A percentile compares a stretch with the other conserved stretches of the same genome.
These are phyloP conservation scores for Liolophura sinensis DNA, from an alignment of 1,140 invertebrate species.

Conservation along the genomic window DNA sequence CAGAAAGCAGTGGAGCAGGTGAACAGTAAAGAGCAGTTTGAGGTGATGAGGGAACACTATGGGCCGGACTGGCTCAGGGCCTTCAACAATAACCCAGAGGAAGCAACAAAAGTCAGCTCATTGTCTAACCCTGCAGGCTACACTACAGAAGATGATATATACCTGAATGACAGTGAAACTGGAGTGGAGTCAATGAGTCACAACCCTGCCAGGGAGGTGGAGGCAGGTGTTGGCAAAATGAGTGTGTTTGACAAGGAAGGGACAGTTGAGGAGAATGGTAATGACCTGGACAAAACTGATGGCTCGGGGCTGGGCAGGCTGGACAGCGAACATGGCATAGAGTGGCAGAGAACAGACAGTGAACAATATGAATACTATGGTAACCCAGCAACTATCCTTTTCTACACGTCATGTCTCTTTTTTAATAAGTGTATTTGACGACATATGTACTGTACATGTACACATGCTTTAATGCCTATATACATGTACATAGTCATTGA, in stretches of 20 bases:
- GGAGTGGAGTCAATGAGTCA: neutral
- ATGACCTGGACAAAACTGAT: neutral
- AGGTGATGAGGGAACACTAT: conserved; percentile 27
- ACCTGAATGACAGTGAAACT: conserved; percentile 19
- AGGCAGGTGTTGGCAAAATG: conserved; percentile 4
- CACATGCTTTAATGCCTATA: no score
- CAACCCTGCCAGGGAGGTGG: conserved; percentile 7
- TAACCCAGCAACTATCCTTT: no score
- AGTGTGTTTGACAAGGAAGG: neutral
- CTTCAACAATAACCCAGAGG: conserved; percentile 6
- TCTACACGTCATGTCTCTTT: no score
- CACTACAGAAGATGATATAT: conserved; percentile 28
- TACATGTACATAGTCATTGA: no score
- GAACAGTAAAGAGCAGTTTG: conserved; percentile 25
- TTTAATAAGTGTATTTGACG: no score
- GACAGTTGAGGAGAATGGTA: neutral
- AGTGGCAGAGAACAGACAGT: neutral
- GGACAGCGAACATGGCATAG: neutral
- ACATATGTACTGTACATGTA: no score
- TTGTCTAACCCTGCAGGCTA: no score
- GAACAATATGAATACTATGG: no score
- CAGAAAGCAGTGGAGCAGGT: conserved; percentile 7
- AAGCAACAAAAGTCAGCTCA: neutral
- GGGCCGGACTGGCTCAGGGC: conserved; percentile 36
- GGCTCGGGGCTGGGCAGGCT: neutral